These are phyloP conservation scores for Gonocerus acuteangulatus DNA, from an alignment of 2,888 invertebrate species.

Conservation along the genomic window DNA sequence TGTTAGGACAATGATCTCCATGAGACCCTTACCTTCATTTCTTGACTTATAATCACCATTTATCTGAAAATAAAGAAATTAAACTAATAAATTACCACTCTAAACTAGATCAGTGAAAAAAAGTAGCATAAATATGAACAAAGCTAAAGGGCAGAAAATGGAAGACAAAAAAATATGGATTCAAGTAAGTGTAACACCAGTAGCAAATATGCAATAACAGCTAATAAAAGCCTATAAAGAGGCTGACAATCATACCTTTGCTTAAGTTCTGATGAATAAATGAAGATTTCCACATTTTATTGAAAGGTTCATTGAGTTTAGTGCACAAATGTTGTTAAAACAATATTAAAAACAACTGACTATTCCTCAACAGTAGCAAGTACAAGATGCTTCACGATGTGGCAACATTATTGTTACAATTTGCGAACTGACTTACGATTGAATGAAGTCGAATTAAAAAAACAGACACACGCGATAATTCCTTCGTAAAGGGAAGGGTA, in stretches of 20 bases:
- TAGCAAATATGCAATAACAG: background rate
- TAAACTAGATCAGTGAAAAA: too few species aligned
- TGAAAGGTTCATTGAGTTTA: background rate
- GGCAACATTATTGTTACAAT: too few species aligned
- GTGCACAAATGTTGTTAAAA: background rate
- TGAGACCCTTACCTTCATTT: background rate
- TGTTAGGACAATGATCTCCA: background rate
- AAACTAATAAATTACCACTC: background rate
- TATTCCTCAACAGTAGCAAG: background rate
- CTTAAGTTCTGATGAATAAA: too few species aligned
- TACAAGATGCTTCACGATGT: background rate
- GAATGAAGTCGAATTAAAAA: too few species aligned
- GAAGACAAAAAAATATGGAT: background rate
- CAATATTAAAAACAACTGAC: background rate
- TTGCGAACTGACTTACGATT: too few species aligned
- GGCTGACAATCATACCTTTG: too few species aligned
- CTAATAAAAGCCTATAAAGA: too few species aligned
- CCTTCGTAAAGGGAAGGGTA: background rate
- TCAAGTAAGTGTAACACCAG: slow-evolving; percentile 19
- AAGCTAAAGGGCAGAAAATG: background rate
- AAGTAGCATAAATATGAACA: background rate
- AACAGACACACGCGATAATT: too few species aligned
- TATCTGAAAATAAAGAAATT: background rate
- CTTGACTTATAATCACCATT: background rate
- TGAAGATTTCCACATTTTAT: background rate